Evolutionary conservation across 2,797 vertebrate genomes (phyloP), one percentile per base, ranked within the genome.

Genomic region (Hippopotamyrus pictus): DNA sequence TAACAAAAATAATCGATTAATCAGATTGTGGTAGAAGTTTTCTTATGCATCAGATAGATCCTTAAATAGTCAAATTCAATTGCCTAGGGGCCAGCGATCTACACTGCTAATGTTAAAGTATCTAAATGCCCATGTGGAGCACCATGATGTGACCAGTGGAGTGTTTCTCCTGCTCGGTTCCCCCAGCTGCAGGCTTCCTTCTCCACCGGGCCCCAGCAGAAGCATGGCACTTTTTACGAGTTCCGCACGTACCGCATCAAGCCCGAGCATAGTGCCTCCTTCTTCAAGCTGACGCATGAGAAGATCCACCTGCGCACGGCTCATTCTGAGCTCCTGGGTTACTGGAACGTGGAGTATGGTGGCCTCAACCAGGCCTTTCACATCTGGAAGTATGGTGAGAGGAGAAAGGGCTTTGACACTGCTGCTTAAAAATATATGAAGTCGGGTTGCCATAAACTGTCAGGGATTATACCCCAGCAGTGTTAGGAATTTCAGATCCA

Each of bases 361-460:
- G 97, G 96, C 85, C 91, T 98, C 85, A 98, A 98, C 94, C 96
- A 96, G 91, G 96, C 96, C 22, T 94, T 98, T 90, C 98, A 99
- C 89, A 93, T 99, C 90, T 99, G 98, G 98, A 97, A 98, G 89
- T 99, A 98, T 12, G 98, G 98, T 99, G 96, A 86, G 97, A 50
- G n/a, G 57, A 17, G n/a, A n/a, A 14, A 37, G 46, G 22, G 7
- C 53, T 9, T 62, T 1, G 7, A 88, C 29, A 44, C 7, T 25
- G 44, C 29, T 19, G 8, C 37, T 22, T 46, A 29, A 88, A 62
- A 22, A 46, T 14, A 22, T 59, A 19, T 86, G 46, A 9, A 12
- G 44, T 48, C 22, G 3, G 44, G 82, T 84, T 51, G n/a, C 19
- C 22, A 25, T 84, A n/a, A 46, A 4, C 33, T 44, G 41, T 44